These are phyloP conservation scores for Callospermophilus lateralis DNA, from an alignment of 2,113 vertebrate species.

Conservation along the genomic window DNA sequence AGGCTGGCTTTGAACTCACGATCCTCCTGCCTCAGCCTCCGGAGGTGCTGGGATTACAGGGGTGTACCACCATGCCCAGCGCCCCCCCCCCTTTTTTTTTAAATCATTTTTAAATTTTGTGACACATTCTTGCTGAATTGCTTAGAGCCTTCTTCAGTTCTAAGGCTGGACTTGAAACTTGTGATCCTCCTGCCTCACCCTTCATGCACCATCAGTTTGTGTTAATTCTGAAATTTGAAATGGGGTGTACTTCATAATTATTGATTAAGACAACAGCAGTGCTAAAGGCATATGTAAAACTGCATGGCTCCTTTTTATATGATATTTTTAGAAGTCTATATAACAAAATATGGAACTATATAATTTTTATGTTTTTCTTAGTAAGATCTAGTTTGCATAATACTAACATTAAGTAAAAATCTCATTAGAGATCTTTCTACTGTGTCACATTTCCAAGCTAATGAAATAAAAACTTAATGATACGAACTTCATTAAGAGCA, in stretches of 20 bases:
- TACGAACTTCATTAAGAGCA: neutral
- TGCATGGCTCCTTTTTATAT: neutral
- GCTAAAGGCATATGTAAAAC: conserved; percentile 19
- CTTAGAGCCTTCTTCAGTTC: too few species aligned
- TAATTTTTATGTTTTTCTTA: conserved; percentile 27
- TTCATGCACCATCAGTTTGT: neutral
- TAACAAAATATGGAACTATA: conserved; percentile 11
- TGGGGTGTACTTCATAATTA: neutral
- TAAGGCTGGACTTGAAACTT: too few species aligned
- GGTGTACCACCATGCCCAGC: too few species aligned
- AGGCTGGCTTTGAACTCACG: too few species aligned
- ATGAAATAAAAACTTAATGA: conserved; percentile 19
- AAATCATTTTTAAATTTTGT: too few species aligned
- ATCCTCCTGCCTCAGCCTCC: too few species aligned
- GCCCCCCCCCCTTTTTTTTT: accelerated
- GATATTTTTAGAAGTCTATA: neutral
- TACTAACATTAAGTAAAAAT: conserved; percentile 8
- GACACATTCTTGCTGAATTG: too few species aligned
- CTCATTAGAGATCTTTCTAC: neutral
- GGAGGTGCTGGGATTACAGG: too few species aligned
- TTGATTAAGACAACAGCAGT: neutral
- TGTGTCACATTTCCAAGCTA: neutral
- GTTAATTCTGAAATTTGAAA: conserved; percentile 29
- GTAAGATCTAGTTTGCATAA: conserved; percentile 21
- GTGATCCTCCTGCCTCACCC: too few species aligned